Base-by-base conservation (phyloP, 2,797 vertebrate species). In the Anabas testudineus region DNA sequence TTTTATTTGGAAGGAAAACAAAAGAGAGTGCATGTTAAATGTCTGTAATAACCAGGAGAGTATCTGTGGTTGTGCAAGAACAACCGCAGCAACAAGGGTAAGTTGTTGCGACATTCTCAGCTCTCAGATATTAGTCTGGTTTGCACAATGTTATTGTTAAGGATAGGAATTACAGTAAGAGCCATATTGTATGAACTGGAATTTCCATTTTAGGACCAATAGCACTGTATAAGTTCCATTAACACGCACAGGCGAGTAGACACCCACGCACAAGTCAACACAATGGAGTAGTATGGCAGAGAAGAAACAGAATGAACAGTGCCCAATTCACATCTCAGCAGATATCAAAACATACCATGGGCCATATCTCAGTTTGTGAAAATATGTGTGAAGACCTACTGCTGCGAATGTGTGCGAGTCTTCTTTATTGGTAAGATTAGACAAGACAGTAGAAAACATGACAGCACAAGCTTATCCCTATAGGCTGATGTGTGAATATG, bases 261-360 rank as follows among this genome's bases (percentile, higher is more conserved):
- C 48, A 53, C 60, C 32, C 37, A 45, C 58, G 57, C 41, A 48
- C 26, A 32, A 46, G 14, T 22, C 53, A 71, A 37, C 22, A 59
- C 47, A 43, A 28, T 52, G 26, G 13, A 15, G 39, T 6, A 52
- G 36, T 21, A 45, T 30, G 14, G 24, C 53, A 67, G 58, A 49
- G 43, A 5, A 46, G 52, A 51, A 71, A 64, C 54, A 64, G 4
- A 78, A 74, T 26, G 45, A 64, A 58, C 32, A 71, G 15, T 30
- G 16, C 67, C 52, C 59, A 74, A 77, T 72, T 76, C 69, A 64
- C 42, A 77, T 71, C 60, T 70, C 65, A 72, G 49, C 56, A 64
- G 57, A 64, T 21, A 57, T 7, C 54, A 45, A 48, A 56, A 51
- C 51, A 39, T 39, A 58, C 34, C 41, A 55, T 18, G 63, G 58